A percentile compares a stretch with the other conserved stretches of the same genome.
Conservation (phyloP, 2,888 invertebrate species). For the Caenorhabditis panamensis region DNA sequence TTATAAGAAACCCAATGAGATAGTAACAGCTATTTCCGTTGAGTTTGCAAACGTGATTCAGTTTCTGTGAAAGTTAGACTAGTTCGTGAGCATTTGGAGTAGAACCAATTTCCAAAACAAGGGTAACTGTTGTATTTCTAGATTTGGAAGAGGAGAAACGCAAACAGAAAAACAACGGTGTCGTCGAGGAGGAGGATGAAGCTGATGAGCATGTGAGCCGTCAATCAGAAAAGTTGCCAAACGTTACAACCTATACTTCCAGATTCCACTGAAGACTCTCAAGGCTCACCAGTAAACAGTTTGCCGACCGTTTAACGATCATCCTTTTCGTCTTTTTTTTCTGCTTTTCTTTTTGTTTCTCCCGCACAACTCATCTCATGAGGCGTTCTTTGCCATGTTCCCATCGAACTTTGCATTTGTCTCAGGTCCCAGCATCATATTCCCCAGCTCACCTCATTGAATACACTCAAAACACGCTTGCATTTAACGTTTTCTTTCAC, state of each 20-base stretch:
- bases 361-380: slow-evolving; percentile 27
- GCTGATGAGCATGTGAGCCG: slow-evolving; percentile 53
- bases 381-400: slow-evolving; percentile 23
- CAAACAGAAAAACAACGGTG: slow-evolving; percentile 58
- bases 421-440: slow-evolving; percentile 51
- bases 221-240: not conserved
- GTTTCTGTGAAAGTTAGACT: slow-evolving; percentile 2
- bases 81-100: not conserved
- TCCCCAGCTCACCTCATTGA: not conserved
- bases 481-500: slow-evolving; percentile 13
- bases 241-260: slow-evolving; percentile 19
- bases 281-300: slow-evolving; percentile 37
- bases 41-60: not conserved
- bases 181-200: slow-evolving; percentile 64
- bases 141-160: slow-evolving; percentile 69
- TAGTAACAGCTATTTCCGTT: not conserved
- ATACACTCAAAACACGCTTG: slow-evolving; percentile 18
- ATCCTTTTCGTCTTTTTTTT: not conserved
- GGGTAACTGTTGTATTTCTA: too few species aligned
- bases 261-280: slow-evolving; percentile 54
- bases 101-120: too few species aligned
- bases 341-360: not conserved
- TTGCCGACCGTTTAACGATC: slow-evolving; percentile 6
- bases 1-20: not conserved
- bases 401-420: slow-evolving; percentile 17